A percentile compares a stretch with the other conserved stretches of the same genome.
These are phyloP conservation scores for Sander vitreus DNA, from an alignment of 2,113 vertebrate species.

Conservation along the genomic window DNA sequence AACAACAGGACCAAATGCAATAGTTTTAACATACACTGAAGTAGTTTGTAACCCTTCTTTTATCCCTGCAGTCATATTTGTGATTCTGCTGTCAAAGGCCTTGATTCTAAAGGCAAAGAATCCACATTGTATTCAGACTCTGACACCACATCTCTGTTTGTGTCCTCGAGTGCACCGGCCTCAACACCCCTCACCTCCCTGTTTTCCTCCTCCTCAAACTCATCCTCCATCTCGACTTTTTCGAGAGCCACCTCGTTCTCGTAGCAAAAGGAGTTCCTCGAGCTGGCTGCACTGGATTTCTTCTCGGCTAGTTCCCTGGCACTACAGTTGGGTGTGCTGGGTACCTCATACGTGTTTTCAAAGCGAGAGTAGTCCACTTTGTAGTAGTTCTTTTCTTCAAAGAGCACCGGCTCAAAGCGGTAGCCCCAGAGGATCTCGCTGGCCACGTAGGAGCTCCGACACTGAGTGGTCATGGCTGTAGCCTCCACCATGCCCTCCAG, in stretches of 20 bases:
- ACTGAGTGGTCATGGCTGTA: conserved; percentile 97
- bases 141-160: conserved; percentile 86
- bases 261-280: conserved; percentile 95
- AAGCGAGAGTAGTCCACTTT: conserved; percentile 97
- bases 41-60: conserved; percentile 59
- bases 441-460: conserved; percentile 96
- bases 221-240: conserved; percentile 92
- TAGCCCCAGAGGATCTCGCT: conserved; percentile 97
- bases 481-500: conserved; percentile 98
- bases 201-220: conserved; percentile 75
- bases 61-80: conserved; percentile 89
- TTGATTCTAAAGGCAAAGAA: conserved; percentile 90
- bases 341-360: conserved; percentile 95
- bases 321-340: conserved; percentile 93
- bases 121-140: conserved; percentile 89
- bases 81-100: conserved; percentile 91
- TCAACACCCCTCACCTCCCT: conserved; percentile 60
- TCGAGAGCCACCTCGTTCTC: conserved; percentile 98
- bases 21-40: conserved; percentile 59
- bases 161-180: conserved; percentile 83
- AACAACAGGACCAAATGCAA: conserved; percentile 81
- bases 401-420: conserved; percentile 96
- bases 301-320: conserved; percentile 95
- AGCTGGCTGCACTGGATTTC: conserved; percentile 89
- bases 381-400: conserved; percentile 96